Base-by-base conservation (phyloP, 2,888 invertebrate genomes). In the Leptinotarsa rubiginosa region DNA sequence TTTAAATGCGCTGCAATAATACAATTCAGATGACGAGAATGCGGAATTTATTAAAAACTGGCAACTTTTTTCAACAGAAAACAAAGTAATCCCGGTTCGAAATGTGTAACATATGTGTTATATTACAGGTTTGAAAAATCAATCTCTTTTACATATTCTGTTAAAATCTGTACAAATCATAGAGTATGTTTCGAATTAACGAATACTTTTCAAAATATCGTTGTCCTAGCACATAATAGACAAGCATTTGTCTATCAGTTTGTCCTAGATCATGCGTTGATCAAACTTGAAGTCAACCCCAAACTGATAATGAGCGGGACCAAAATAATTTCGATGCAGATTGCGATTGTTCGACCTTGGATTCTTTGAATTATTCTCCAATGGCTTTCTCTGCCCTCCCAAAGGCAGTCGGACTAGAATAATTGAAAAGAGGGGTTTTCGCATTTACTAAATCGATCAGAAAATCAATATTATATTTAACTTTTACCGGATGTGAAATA, bases 281-380 rank as follows among this genome's bases (percentile, higher is more conserved):
- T 65, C 66, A 50, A 71, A 78, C 47, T 70, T 75, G 41, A 70
- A 67, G 62, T 22, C 68, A 52, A 2, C 74, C 41, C 59, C 18
- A 15, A 31, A 12, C 25, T 16, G 1, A 25, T 52, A 41, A 50
- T 20, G 47, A 12, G 18, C 41, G 56, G 59, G 16, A 78, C 78
- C 20, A 77, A 78, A 73, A 47, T 70, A 41, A 66, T 79, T 41
- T 69, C 66, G 13, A 75, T 77, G 75, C 47, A 41, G 47, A 31
- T 75, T n/a, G 69, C 67, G 13, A 77, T 77, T 69, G 71, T 78
- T 25, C 72, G 67, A 76, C 77, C 47, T 47, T 75, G 10, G 77
- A 75, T 83, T 85, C 87, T 85, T 22, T 79, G 18, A 79, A 81
- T 65, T 77, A 80, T 74, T 79, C 80, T 49, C 80, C 79, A 0